Evolutionary conservation across 2,113 vertebrate species (phyloP).

Genomic region (Poecile atricapillus): DNA sequence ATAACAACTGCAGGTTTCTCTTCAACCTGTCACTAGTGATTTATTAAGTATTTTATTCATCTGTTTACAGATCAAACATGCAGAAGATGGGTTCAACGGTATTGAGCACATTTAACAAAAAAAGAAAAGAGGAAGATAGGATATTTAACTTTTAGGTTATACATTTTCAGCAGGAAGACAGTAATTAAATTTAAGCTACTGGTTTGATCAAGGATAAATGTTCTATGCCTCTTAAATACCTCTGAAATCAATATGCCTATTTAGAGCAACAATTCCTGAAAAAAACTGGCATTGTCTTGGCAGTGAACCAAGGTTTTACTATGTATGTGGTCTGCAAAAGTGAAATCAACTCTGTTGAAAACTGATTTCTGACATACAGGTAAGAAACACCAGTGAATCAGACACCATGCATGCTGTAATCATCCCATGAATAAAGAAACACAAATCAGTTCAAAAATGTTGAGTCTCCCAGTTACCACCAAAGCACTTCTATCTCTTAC

Average conservation of each 20-base stretch:
- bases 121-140: not conserved
- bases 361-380: not conserved
- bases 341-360: constrained; percentile 26
- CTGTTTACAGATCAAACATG: constrained; percentile 72
- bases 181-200: constrained; percentile 63
- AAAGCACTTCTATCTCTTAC: not conserved
- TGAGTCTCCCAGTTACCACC: not conserved
- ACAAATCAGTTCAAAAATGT: not conserved
- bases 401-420: not conserved
- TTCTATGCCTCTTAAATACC: constrained; percentile 38
- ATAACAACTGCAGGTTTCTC: constrained; percentile 48
- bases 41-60: constrained; percentile 76
- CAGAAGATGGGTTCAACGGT: constrained; percentile 47
- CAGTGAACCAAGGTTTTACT: not conserved
- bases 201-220: constrained; percentile 55
- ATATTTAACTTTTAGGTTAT: constrained; percentile 45
- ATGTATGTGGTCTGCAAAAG: not conserved
- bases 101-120: constrained; percentile 62
- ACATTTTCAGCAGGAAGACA: constrained; percentile 42
- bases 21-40: constrained; percentile 71
- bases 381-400: not conserved
- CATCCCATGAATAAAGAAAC: not conserved
- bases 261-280: constrained; percentile 28
- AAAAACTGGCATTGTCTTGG: not conserved
- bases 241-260: constrained; percentile 68